Conservation (phyloP, 2,113 vertebrate species). For the Caranx melampygus region DNA sequence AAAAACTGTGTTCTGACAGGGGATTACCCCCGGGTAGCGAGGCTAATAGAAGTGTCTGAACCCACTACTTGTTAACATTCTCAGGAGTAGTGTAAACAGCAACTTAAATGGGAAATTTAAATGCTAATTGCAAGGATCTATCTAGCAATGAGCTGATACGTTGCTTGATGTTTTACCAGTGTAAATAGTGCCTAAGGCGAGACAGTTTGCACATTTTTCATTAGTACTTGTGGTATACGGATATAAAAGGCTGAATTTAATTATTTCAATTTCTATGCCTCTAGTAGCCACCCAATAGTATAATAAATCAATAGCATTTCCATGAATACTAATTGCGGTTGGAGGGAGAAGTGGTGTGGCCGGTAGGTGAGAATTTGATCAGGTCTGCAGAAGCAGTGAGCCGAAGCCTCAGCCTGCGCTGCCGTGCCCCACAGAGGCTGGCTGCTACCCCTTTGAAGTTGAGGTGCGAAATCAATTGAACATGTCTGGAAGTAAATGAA, state of each 20-base stretch:
- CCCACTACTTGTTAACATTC: slow-evolving; percentile 42
- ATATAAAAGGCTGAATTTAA: slow-evolving; percentile 48
- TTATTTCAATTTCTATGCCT: slow-evolving; percentile 62
- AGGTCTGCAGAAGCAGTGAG: slow-evolving; percentile 61
- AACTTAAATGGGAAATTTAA: slow-evolving; percentile 61
- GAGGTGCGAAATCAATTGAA: slow-evolving; percentile 82
- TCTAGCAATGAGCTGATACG: slow-evolving; percentile 51
- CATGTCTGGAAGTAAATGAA: slow-evolving; percentile 79
- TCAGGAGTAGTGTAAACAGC: slow-evolving; percentile 57
- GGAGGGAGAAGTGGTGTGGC: slow-evolving; percentile 52
- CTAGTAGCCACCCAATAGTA: slow-evolving; percentile 53
- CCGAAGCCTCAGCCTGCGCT: slow-evolving; percentile 46
- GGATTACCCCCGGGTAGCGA: slow-evolving; percentile 18
- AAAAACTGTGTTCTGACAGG: slow-evolving; percentile 29
- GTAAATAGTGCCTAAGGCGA: slow-evolving; percentile 55
- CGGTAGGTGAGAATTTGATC: slow-evolving; percentile 71
- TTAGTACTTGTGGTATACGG: slow-evolving; percentile 41
- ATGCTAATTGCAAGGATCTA: slow-evolving; percentile 61
- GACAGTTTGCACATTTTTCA: slow-evolving; percentile 57
- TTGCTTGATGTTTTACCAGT: slow-evolving; percentile 51
- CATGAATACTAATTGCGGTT: slow-evolving; percentile 80
- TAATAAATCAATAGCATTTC: slow-evolving; percentile 74
- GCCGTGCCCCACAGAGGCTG: slow-evolving; percentile 55
- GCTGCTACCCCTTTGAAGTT: slow-evolving; percentile 76
- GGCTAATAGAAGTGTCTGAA: slow-evolving; percentile 59